Evolutionary conservation across 1,140 invertebrate genomes (phyloP), one percentile per base, ranked within the genome.

Genomic region (Drusus annulatus): DNA sequence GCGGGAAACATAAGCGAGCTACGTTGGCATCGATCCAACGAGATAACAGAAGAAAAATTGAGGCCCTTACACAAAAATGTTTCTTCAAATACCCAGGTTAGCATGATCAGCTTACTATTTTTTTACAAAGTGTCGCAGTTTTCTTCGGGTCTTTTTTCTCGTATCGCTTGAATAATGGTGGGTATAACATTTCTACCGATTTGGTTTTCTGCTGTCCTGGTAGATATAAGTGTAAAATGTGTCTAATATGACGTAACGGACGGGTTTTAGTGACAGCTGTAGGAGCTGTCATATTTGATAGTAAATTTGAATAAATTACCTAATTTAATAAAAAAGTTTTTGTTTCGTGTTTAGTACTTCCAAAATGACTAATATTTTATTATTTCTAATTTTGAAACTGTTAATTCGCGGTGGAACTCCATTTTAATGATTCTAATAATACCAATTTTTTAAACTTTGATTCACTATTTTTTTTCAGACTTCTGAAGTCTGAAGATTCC

Each of bases 181-280:
- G 45, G 13, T 17, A 54, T 17, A 62, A 62, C 17, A n/a, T 17
- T 52, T 79, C 71, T 36, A 51, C 62, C 56, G 31, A 58, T 25
- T 56, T 16, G 54, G 16, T 76, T 75, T 76, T 79, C 63, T 83
- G 75, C 19, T 79, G 15, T 51, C 82, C 82, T 83, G 75, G 68
- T 83, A 83, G 52, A 75, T 68, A 36, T 68, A 79, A 81, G 80
- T 83, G 79, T 83, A 81, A 83, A 83, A 83, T 81, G 82, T 83
- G 82, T 83, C 82, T 83, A 80, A 83, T 78, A 83, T 83, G 82
- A 83, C 82, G 82, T 83, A 83, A 83, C 78, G 82, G 82, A 83
- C 80, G 80, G 74, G 80, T 81, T 81, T 77, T 77, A 81, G 52
- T 83, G 82, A 81, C 82, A 83, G 82, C n/a, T 71, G 79, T 76